Evolutionary conservation across 1,140 invertebrate genomes (phyloP).

Genomic region (Araneus ventricosus): DNA sequence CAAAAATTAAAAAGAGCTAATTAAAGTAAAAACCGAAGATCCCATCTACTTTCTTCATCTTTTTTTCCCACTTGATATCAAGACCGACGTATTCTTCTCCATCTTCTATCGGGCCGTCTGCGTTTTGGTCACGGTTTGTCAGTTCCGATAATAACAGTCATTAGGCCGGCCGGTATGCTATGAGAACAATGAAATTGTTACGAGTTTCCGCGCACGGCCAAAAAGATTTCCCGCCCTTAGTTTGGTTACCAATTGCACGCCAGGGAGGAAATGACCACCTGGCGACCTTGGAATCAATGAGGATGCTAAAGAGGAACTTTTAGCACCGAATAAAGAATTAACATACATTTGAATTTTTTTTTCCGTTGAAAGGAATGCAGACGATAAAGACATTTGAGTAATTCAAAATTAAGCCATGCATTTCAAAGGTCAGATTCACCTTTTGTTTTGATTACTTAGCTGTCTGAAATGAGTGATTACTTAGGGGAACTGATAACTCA

Average conservation of each 20-base stretch:
- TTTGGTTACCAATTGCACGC: constrained; percentile 25
- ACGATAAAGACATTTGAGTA: no score
- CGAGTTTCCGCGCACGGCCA: constrained; percentile 23
- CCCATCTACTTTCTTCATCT: neutral
- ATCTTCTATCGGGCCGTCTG: neutral
- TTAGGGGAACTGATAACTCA: no score
- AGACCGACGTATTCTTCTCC: neutral
- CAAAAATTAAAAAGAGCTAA: constrained; percentile 33
- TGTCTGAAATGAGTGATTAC: no score
- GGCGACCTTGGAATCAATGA: constrained; percentile 42
- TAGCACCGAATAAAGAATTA: no score
- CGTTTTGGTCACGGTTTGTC: constrained; percentile 53
- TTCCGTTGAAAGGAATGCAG: no score
- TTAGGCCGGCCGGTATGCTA: constrained; percentile 52
- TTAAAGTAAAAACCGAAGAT: constrained; percentile 22
- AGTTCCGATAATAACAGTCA: constrained; percentile 57
- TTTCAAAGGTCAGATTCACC: no score
- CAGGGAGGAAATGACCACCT: constrained; percentile 44
- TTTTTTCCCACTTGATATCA: neutral
- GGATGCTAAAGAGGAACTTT: constrained; percentile 6
- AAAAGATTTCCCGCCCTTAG: constrained; percentile 39
- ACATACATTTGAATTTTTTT: no score
- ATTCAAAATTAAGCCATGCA: no score
- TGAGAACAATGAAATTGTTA: constrained; percentile 67
- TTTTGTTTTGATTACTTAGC: no score